Evolutionary conservation across 2,888 invertebrate species (phyloP), one percentile per base, ranked within the genome.

Genomic region (Drosophila kanekoi): DNA sequence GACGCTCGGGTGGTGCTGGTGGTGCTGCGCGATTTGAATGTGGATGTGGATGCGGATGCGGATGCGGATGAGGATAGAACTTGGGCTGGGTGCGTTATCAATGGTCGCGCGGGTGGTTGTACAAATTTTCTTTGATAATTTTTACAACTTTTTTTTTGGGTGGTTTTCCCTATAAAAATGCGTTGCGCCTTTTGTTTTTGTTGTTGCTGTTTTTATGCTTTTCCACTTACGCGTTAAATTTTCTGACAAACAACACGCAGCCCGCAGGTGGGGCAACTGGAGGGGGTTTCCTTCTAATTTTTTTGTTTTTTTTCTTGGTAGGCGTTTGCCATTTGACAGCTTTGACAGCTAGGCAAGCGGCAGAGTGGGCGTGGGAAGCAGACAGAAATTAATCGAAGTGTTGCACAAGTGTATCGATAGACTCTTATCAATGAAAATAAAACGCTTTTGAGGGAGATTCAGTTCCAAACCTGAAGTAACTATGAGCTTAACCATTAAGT

Each of bases 211-310:
- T 77, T 70, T 79, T 69, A 75, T 72, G 70, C 63, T 81, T 77
- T 84, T 86, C 73, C 76, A 88, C 76, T 88, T 82, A 65, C 71
- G 83, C 86, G 69, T 85, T 79, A 79, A 84, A 80, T 78, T 85
- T 72, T 79, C 68, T 74, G 87, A 78, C 87, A 87, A 87, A 72
- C 81, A 81, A 79, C 78, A 83, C 65, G 83, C 74, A 37, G 23
- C 64, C n/a, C 32, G 65, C 33, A 37, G 64, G 52, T 20, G 43
- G 43, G 47, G 48, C 35, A 37, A 20, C 6, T 3, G 23, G 9
- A 3, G 33, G 35, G 23, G 23, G 51, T 4, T 13, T 35, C 10
- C 6, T 13, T 37, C 4, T 18, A 28, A 28, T 11, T 20, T 35
- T 9, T 18, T 1, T n/a, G n/a, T n/a, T 18, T 18, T 5, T 18